Evolutionary conservation across 2,888 invertebrate genomes (phyloP), one percentile per base, ranked within the genome.

Genomic region (Atethmia centrago): DNA sequence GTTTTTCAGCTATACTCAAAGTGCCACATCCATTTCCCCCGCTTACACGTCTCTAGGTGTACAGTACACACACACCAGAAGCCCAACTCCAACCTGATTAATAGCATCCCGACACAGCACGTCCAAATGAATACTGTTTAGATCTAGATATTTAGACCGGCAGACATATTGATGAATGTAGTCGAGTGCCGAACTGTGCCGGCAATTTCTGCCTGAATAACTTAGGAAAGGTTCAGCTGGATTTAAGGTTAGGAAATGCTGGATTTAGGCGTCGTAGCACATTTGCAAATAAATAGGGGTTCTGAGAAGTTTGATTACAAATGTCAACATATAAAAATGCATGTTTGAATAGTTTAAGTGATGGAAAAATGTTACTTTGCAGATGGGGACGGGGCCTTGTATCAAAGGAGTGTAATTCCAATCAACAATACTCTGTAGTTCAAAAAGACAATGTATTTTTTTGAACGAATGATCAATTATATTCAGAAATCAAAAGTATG

Each of bases 81-180:
- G 89, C 89, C 89, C 88, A 92, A 89, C 92, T 92, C 86, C 84
- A 88, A 87, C 84, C 95, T 95, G 95, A 95, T 95, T 95, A 95
- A 95, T 94, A 92, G 94, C 92, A 90, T 88, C 90, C 90, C 92
- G 88, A 90, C 90, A 86, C 87, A 88, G 91, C 91, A 91, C 91
- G 91, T 90, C 88, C 93, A 90, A 94, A 93, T 93, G 93, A 94
- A 94, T 94, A 92, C 93, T 89, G 91, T 90, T 91, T 90, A 91
- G 88, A 91, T 90, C 90, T 89, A 88, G 93, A 93, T 91, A 85
- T 86, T 86, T 83, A 73, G 81, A 80, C 64, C 53, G 82, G 51
- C 64, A 65, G 77, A 64, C 84, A 84, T 68, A 77, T 84, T 84
- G 82, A 85, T 85, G 74, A 75, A 82, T 85, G 75, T 77, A 74